Evolutionary conservation across 2,888 invertebrate species (phyloP).

Genomic region (Biston stratarius): DNA sequence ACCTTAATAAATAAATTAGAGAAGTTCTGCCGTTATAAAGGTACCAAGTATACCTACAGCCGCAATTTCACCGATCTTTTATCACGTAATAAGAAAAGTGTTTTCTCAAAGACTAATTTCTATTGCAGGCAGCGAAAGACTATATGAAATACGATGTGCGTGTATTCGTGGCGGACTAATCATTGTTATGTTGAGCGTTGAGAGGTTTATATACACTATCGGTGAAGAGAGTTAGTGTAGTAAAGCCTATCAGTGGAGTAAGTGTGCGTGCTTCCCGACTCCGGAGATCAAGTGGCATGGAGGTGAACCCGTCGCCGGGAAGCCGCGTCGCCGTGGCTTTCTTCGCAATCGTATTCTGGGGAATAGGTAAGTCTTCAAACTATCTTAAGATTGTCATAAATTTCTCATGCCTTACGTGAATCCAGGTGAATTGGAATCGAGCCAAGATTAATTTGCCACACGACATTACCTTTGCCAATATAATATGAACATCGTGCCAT

Average conservation of each 20-base stretch:
- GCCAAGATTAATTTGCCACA: slow-evolving; percentile 43
- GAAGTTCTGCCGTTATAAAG: slow-evolving; percentile 33
- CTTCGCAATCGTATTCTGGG: slow-evolving; percentile 79
- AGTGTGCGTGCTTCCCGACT: slow-evolving; percentile 53
- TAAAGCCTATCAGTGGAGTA: slow-evolving; percentile 28
- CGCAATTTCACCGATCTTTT: slow-evolving; percentile 30
- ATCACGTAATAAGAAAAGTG: slow-evolving; percentile 18
- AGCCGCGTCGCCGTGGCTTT: slow-evolving; percentile 82
- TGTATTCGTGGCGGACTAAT: slow-evolving; percentile 69
- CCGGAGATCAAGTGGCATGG: slow-evolving; percentile 72
- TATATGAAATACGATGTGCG: slow-evolving; percentile 59
- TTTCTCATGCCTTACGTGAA: slow-evolving; percentile 22
- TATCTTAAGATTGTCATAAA: slow-evolving; percentile 17
- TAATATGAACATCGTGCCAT: slow-evolving; percentile 35
- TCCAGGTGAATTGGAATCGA: slow-evolving; percentile 38
- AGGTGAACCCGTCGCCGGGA: slow-evolving; percentile 70
- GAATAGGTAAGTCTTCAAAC: slow-evolving; percentile 72
- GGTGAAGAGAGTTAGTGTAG: slow-evolving; percentile 33
- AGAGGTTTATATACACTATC: slow-evolving; percentile 31
- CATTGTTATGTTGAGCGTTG: slow-evolving; percentile 47
- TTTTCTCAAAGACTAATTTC: slow-evolving; percentile 23
- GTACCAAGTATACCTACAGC: slow-evolving; percentile 10
- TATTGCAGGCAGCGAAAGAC: slow-evolving; percentile 62
- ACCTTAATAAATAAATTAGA: slow-evolving; percentile 42
- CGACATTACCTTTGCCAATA: slow-evolving; percentile 40